Conservation (phyloP, 2,888 invertebrate species). For the Philaethria dido region DNA sequence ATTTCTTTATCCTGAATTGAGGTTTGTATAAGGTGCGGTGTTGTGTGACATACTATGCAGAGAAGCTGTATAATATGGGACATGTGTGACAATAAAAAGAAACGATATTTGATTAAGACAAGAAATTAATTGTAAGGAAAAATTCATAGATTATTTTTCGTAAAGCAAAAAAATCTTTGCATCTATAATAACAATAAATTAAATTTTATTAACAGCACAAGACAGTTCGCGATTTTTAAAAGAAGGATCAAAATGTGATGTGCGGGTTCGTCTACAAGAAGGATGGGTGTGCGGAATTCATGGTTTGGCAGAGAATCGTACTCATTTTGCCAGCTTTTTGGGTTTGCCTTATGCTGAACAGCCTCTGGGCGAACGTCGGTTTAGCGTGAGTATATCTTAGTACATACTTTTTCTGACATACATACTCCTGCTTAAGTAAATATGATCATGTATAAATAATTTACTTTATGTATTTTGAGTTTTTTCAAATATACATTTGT, state of each 20-base stretch:
- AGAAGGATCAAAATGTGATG: slow-evolving; percentile 45
- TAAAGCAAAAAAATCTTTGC: no score
- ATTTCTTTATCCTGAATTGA: no score
- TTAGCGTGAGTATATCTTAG: slow-evolving; percentile 53
- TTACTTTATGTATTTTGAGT: not conserved
- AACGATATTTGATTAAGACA: no score
- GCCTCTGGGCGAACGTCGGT: slow-evolving; percentile 64
- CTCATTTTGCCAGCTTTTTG: slow-evolving; percentile 67
- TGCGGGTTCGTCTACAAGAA: slow-evolving; percentile 53
- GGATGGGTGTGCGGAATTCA: slow-evolving; percentile 66
- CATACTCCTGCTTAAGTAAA: no score
- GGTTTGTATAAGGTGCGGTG: no score
- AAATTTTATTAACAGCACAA: slow-evolving; percentile 24
- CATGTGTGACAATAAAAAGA: no score
- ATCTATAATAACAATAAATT: no score
- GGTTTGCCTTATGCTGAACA: slow-evolving; percentile 76
- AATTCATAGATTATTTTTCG: no score
- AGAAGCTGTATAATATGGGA: no score
- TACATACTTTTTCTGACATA: not conserved
- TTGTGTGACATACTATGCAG: no score
- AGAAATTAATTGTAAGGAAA: no score
- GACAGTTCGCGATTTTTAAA: slow-evolving; percentile 29
- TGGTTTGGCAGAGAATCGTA: slow-evolving; percentile 48
- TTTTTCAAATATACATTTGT: no score
- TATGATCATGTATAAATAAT: not conserved